phyloP scores from a whole-genome alignment of 2,113 vertebrate genomes.

The Sebastes fasciatus region DNA sequence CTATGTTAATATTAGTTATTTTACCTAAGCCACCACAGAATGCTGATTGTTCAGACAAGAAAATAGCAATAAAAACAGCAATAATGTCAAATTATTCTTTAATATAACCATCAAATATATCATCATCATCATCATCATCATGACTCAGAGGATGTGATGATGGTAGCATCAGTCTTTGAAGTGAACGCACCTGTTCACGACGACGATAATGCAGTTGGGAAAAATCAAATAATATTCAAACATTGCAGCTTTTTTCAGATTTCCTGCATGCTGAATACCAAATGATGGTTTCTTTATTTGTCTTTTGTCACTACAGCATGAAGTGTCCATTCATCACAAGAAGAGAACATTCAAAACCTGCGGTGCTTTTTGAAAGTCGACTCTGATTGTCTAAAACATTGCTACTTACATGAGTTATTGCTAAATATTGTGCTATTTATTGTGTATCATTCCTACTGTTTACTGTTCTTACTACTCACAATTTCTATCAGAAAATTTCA shows the following conservation, averaged over 20 bases:
- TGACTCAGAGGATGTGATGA: not conserved
- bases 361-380: not conserved
- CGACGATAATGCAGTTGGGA: not conserved
- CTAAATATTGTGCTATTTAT: not conserved
- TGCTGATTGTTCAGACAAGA: not conserved
- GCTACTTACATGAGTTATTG: not conserved
- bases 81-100: not conserved
- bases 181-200: not conserved
- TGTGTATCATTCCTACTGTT: not conserved
- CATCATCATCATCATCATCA: not conserved
- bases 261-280: not conserved
- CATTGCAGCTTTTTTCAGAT: not conserved
- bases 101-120: not conserved
- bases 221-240: constrained; percentile 1
- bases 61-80: not conserved
- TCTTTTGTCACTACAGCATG: constrained; percentile 38
- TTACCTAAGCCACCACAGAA: not conserved
- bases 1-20: not conserved
- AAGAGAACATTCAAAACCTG: not conserved
- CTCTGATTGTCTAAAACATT: constrained; percentile 14
- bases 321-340: constrained; percentile 19
- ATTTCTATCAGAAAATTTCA: not conserved
- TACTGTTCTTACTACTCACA: too few relatives aligned
- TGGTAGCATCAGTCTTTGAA: not conserved
- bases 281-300: not conserved